Evolutionary conservation across 1,140 invertebrate genomes (phyloP).

Genomic region (Tetramorium alpestre): DNA sequence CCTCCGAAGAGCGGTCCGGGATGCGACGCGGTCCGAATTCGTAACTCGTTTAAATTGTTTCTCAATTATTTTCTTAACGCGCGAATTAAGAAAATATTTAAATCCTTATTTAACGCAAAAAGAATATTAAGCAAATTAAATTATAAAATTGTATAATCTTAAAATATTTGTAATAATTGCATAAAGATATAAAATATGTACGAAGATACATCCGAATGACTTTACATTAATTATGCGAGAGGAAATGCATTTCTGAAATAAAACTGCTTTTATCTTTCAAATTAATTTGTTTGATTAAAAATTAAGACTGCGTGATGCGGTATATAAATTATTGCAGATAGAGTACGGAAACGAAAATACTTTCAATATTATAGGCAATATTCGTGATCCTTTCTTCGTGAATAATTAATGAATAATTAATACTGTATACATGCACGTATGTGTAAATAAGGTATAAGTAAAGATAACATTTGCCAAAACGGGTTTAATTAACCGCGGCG

Average conservation of each 20-base stretch:
- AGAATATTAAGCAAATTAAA: not conserved
- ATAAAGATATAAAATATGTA: not conserved
- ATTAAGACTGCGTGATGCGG: not conserved
- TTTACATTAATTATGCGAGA: not conserved
- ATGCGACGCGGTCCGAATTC: not conserved
- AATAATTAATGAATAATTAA: not conserved
- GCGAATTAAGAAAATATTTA: not conserved
- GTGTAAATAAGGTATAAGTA: not conserved
- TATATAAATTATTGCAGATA: not conserved
- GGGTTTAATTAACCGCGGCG: slow-evolving; percentile 59
- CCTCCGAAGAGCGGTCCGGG: not conserved
- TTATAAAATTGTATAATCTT: not conserved
- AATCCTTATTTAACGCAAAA: not conserved
- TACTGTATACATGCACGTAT: not conserved
- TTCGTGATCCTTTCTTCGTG: no score
- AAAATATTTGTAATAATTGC: not conserved
- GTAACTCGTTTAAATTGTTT: not conserved
- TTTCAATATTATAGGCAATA: not conserved
- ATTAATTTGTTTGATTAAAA: not conserved
- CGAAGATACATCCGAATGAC: not conserved
- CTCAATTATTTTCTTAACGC: not conserved
- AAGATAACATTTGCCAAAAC: slow-evolving; percentile 9
- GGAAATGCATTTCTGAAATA: not conserved
- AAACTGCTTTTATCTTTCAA: not conserved
- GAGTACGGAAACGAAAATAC: not conserved